Percentiles rank a stretch among this genome's conserved stretches.
Conservation (phyloP, 2,797 vertebrate genomes). For the Dicrostonyx torquatus region DNA sequence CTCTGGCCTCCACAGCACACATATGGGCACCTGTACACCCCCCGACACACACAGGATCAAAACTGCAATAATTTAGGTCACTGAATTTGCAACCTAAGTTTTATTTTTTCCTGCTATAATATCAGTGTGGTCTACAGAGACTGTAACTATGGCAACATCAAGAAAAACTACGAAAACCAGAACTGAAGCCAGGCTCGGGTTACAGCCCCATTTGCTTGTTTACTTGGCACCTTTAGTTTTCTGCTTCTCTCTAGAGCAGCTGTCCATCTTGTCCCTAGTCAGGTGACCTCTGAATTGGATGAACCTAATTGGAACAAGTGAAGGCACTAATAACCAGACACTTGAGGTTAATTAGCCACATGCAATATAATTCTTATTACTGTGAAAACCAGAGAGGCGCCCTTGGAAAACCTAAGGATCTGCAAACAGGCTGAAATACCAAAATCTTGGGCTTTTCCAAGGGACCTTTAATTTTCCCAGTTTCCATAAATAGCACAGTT, state of each 20-base stretch:
- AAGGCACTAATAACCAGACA: slow-evolving; percentile 41
- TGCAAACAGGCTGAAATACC: background rate
- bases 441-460: slow-evolving; percentile 35
- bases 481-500: slow-evolving; percentile 37
- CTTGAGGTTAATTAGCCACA: slow-evolving; percentile 59
- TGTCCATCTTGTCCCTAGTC: background rate
- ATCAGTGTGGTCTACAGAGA: slow-evolving; percentile 31
- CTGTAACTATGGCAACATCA: slow-evolving; percentile 40
- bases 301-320: slow-evolving; percentile 67
- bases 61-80: slow-evolving; percentile 1
- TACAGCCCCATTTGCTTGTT: background rate
- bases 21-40: background rate
- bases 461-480: slow-evolving; percentile 26
- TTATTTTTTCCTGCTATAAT: slow-evolving; percentile 24
- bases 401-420: background rate
- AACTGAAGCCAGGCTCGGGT: background rate
- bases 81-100: background rate
- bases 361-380: slow-evolving; percentile 8
- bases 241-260: slow-evolving; percentile 41
- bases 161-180: slow-evolving; percentile 24
- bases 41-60: background rate
- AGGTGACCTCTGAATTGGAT: slow-evolving; percentile 55
- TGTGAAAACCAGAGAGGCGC: background rate
- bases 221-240: background rate
- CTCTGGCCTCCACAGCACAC: background rate